Conservation (phyloP, 2,797 vertebrate genomes). For the Tapera naevia region DNA sequence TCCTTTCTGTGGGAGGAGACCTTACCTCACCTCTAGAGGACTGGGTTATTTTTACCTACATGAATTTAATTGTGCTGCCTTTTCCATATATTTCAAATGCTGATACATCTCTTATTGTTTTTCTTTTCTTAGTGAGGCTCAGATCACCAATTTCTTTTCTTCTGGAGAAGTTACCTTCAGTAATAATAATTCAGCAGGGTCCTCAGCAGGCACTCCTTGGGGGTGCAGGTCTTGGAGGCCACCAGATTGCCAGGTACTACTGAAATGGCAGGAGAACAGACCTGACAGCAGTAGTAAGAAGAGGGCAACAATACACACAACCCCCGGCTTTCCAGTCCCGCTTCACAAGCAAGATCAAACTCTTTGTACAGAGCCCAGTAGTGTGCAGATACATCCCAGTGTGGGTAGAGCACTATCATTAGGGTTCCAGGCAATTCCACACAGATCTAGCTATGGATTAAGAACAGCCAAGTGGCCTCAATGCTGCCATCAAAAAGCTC, state of each 20-base stretch:
- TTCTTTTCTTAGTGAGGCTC: not conserved
- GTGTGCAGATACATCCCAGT: not conserved
- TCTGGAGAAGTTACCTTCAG: not conserved
- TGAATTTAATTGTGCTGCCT: not conserved
- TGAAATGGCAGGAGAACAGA: not conserved
- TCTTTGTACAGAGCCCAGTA: not conserved
- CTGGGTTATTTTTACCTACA: conserved; percentile 35
- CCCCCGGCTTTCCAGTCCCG: not conserved
- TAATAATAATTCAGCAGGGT: not conserved
- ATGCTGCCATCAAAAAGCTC: not conserved
- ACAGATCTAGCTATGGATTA: not conserved
- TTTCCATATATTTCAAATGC: conserved; percentile 28
- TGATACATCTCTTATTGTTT: not conserved
- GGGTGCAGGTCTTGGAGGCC: not conserved
- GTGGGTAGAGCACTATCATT: not conserved
- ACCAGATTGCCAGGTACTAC: not conserved
- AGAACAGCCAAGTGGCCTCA: not conserved
- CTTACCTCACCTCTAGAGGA: conserved; percentile 43
- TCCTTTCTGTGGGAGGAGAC: conserved; percentile 48
- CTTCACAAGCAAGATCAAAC: not conserved
- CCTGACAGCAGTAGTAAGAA: not conserved
- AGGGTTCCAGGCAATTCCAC: not conserved
- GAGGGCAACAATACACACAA: not conserved
- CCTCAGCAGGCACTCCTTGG: not conserved
- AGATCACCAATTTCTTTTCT: not conserved